These are phyloP conservation scores for Electrona antarctica DNA, from an alignment of 2,113 vertebrate species.

Conservation along the genomic window DNA sequence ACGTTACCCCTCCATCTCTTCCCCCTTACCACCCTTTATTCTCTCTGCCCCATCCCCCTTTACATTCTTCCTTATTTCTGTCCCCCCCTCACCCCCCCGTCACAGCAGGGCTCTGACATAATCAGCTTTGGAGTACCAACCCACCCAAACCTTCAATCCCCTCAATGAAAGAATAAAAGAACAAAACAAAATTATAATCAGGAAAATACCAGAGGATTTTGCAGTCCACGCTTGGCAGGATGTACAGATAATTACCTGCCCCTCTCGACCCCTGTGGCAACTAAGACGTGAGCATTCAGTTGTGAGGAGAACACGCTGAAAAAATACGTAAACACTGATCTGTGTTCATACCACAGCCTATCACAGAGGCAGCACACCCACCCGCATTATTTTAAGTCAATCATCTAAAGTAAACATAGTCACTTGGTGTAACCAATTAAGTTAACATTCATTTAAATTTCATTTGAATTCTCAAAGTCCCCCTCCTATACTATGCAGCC, in stretches of 20 bases:
- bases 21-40: slow-evolving; percentile 37
- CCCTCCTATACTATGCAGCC: slow-evolving; percentile 37
- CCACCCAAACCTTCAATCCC: slow-evolving; percentile 60
- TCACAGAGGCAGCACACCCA: neutral
- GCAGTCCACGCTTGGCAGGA: slow-evolving; percentile 60
- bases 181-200: slow-evolving; percentile 25
- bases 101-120: slow-evolving; percentile 67
- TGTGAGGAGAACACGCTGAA: slow-evolving; percentile 21
- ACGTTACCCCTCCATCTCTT: slow-evolving; percentile 24
- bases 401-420: no score
- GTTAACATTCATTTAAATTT: slow-evolving; percentile 69
- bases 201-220: slow-evolving; percentile 62
- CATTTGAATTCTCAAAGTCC: slow-evolving; percentile 63
- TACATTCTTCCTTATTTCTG: slow-evolving; percentile 11
- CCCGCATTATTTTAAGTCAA: neutral
- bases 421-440: slow-evolving; percentile 41
- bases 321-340: neutral
- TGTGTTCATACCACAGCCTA: no score
- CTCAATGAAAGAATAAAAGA: slow-evolving; percentile 65
- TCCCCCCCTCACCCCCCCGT: slow-evolving; percentile 35
- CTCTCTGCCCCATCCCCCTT: slow-evolving; percentile 17
- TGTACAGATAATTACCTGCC: slow-evolving; percentile 56
- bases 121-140: slow-evolving; percentile 69
- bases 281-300: slow-evolving; percentile 24
- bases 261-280: slow-evolving; percentile 34